Base-by-base conservation (phyloP, 2,113 vertebrate genomes). In the Herpailurus yagouaroundi region DNA sequence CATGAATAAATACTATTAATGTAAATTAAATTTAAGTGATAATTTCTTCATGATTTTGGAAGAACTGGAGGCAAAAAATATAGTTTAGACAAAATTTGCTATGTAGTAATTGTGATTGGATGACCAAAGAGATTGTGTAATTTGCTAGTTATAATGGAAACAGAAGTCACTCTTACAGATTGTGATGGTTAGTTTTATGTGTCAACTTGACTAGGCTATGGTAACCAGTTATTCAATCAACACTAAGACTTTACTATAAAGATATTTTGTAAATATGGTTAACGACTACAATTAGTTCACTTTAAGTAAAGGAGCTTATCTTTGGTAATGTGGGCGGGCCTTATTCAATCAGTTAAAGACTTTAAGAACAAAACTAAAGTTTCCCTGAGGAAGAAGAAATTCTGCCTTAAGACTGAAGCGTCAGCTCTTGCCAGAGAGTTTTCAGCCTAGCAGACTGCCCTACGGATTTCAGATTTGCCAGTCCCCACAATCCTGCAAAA, bases 21-120 rank as follows among this genome's bases (percentile, higher is more conserved):
- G 66, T 89, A 91, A 95, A 94, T 89, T 69, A 79, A 89, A 63
- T 74, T 82, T 95, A 93, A 85, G 63, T 84, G 36, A 60, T 93
- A 31, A 23, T 74, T 92, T 96, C 33, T 50, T 92, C 33, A 69
- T 95, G 45, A 81, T 95, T 95, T 92, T 73, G 48, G 71, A 33
- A 96, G 52, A 41, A 38, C 68, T 94, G 21, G 38, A 15, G 97
- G 66, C 41, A 76, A 95, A 95, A 31, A 63, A 74, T 48, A 55
- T 31, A 74, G 25, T 66, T 93, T 63, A 82, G 81, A 74, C 18
- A 90, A 74, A 96, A 74, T 8, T 89, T 66, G 14, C 10, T 41
- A 66, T 25, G 36, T 97, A 36, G 82, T 63, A 79, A 74, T 50
- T 81, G 57, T 64, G 73, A 86, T 84, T 73, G 21, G 69, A 77